Evolutionary conservation across 2,888 invertebrate species (phyloP).

Genomic region (Camptogramma bilineatum): DNA sequence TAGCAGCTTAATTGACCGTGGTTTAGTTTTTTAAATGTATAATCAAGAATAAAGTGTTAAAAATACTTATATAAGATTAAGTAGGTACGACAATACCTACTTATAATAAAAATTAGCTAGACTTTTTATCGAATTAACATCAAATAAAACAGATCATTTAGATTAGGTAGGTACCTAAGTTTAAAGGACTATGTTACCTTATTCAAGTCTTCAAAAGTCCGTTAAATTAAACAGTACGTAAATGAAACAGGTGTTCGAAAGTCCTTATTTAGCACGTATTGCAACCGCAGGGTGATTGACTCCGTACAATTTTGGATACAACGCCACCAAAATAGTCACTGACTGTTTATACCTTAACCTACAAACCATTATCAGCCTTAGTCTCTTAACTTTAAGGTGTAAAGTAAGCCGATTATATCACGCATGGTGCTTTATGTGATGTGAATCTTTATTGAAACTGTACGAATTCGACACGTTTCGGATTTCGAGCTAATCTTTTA

Average conservation of each 20-base stretch:
- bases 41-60: too few species aligned
- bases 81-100: too few species aligned
- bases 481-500: slow-evolving; percentile 25
- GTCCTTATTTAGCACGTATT: slow-evolving; percentile 46
- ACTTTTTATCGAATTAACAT: too few species aligned
- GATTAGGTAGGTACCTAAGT: too few species aligned
- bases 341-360: slow-evolving; percentile 31
- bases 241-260: slow-evolving; percentile 27
- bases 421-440: slow-evolving; percentile 39
- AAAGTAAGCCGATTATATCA: slow-evolving; percentile 17
- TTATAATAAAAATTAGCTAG: too few species aligned
- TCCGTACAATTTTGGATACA: slow-evolving; percentile 56
- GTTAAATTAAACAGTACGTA: background rate
- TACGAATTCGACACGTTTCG: slow-evolving; percentile 27
- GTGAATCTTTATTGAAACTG: slow-evolving; percentile 46
- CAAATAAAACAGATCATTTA: too few species aligned
- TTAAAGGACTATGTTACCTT: too few species aligned
- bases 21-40: too few species aligned
- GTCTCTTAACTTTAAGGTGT: background rate
- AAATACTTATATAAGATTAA: too few species aligned
- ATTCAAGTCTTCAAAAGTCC: background rate
- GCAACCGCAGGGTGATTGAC: slow-evolving; percentile 62
- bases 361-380: slow-evolving; percentile 36
- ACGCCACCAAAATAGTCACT: slow-evolving; percentile 54
- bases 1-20: too few species aligned